Evolutionary conservation across 2,888 invertebrate genomes (phyloP).

Genomic region (Apotomis betuletana): DNA sequence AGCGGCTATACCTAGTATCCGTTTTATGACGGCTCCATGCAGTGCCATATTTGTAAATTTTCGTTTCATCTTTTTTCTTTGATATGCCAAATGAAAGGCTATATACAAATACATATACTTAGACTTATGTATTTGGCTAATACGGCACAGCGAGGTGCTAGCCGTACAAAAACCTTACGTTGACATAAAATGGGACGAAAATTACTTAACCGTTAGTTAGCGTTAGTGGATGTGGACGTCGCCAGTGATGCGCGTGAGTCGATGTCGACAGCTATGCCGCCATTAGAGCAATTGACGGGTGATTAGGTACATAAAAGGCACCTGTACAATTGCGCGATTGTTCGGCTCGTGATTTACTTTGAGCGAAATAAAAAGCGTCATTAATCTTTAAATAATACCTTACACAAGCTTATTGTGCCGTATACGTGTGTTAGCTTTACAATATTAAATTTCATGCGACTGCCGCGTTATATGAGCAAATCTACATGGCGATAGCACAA

Average conservation of each 20-base stretch:
- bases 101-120: no score
- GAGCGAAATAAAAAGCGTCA: slow-evolving; percentile 42
- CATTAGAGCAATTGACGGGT: slow-evolving; percentile 62
- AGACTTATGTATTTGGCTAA: no score
- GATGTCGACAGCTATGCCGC: slow-evolving; percentile 52
- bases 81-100: no score
- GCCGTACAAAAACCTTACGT: slow-evolving; percentile 39
- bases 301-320: slow-evolving; percentile 59
- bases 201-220: slow-evolving; percentile 49
- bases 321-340: slow-evolving; percentile 49
- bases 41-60: no score
- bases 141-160: no score
- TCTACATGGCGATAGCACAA: slow-evolving; percentile 53
- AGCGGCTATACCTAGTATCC: neutral
- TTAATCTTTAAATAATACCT: slow-evolving; percentile 43
- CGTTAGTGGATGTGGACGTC: slow-evolving; percentile 33
- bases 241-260: slow-evolving; percentile 49
- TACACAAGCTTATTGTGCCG: slow-evolving; percentile 46
- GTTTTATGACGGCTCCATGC: slow-evolving; percentile 38
- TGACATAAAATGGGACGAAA: slow-evolving; percentile 31
- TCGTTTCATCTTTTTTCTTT: no score
- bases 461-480: slow-evolving; percentile 46
- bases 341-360: slow-evolving; percentile 49
- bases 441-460: slow-evolving; percentile 53
- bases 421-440: slow-evolving; percentile 44